phyloP scores from a whole-genome alignment of 2,888 invertebrate genomes.

The Volucella zonaria region DNA sequence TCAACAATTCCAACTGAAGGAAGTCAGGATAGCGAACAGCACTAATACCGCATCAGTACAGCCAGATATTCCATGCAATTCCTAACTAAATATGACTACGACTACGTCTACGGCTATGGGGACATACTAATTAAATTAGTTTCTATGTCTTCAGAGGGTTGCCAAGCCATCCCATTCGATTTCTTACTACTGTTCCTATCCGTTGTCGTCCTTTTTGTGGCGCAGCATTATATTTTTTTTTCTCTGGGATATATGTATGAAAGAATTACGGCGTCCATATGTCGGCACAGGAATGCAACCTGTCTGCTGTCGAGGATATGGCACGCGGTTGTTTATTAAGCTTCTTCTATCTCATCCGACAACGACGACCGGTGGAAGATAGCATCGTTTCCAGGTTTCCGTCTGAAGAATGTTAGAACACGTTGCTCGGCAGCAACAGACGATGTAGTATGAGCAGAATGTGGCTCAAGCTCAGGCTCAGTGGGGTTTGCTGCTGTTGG shows the following conservation, averaged over 20 bases:
- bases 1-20: constrained; percentile 40
- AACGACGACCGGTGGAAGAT: constrained; percentile 34
- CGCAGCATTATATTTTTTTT: constrained; percentile 29
- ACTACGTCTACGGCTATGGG: too few relatives aligned
- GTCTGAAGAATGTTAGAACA: constrained; percentile 51
- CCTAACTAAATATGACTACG: constrained; percentile 13
- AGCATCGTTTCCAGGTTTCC: constrained; percentile 33
- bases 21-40: constrained; percentile 29
- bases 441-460: not conserved
- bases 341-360: constrained; percentile 23
- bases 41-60: constrained; percentile 9
- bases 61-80: not conserved
- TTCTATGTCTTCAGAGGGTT: constrained; percentile 40
- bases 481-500: not conserved
- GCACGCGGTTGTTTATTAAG: constrained; percentile 58
- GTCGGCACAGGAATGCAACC: constrained; percentile 48
- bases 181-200: not conserved
- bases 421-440: constrained; percentile 1
- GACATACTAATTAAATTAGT: constrained; percentile 62
- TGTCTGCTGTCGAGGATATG: constrained; percentile 41
- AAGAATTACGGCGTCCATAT: constrained; percentile 53
- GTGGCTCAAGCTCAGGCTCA: not conserved
- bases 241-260: constrained; percentile 27
- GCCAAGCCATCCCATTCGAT: not conserved
- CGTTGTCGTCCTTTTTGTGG: constrained; percentile 33